phyloP scores from a whole-genome alignment of 2,797 vertebrate species.

The Antennarius maculatus region DNA sequence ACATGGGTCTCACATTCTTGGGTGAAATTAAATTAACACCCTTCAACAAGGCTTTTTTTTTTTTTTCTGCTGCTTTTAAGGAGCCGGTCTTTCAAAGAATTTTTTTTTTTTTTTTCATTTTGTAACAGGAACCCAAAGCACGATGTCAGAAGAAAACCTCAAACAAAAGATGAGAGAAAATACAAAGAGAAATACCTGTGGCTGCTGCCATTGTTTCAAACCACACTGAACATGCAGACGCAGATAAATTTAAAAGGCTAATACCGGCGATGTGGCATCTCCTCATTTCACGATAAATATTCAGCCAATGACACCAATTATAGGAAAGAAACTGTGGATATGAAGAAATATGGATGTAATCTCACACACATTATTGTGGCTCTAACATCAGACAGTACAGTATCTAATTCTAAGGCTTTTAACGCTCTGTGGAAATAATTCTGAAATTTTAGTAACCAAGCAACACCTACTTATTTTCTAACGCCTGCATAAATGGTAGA shows the following conservation, averaged over 20 bases:
- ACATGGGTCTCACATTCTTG: neutral
- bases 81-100: conserved; percentile 29
- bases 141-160: conserved; percentile 25
- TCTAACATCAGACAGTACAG: neutral
- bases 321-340: neutral
- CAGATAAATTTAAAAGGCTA: conserved; percentile 15
- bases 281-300: conserved; percentile 8
- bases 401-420: conserved; percentile 1
- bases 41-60: conserved; percentile 29
- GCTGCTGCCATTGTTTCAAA: conserved; percentile 29
- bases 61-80: conserved; percentile 40
- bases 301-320: conserved; percentile 4
- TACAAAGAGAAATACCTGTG: conserved; percentile 43
- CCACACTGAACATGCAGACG: neutral
- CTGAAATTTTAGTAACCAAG: conserved; percentile 24
- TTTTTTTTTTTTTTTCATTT: conserved; percentile 9
- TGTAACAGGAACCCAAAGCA: conserved; percentile 20
- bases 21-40: conserved; percentile 49
- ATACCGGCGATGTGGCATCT: conserved; percentile 14
- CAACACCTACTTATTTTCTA: conserved; percentile 20
- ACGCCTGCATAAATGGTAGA: neutral
- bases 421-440: conserved; percentile 25
- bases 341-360: conserved; percentile 4
- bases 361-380: conserved; percentile 12
- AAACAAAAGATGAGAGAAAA: conserved; percentile 21